phyloP scores from a whole-genome alignment of 2,888 invertebrate species.

The Calliopum simillimum region DNA sequence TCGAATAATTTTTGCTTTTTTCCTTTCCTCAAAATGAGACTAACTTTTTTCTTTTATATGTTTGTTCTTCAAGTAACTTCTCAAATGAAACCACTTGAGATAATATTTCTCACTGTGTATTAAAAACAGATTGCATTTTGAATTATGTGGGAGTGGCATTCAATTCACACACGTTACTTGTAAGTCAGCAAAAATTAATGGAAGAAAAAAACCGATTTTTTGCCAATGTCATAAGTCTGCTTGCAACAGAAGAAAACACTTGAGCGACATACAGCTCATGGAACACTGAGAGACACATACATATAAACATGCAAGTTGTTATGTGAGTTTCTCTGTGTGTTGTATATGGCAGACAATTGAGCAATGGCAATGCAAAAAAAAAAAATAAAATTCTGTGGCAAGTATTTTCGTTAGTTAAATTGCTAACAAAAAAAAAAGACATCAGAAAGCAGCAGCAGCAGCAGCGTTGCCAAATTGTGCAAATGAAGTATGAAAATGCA shows the following conservation, averaged over 20 bases:
- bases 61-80: too few species aligned
- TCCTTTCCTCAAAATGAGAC: too few species aligned
- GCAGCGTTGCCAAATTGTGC: too few species aligned
- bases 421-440: not conserved
- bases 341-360: not conserved
- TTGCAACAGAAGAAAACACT: constrained; percentile 8
- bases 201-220: not conserved
- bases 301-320: not conserved
- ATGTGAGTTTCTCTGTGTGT: constrained; percentile 2
- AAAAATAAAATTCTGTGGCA: not conserved
- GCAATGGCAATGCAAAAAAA: not conserved
- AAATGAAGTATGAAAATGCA: too few species aligned
- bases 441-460: not conserved
- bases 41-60: too few species aligned
- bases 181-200: too few species aligned
- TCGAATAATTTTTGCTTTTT: too few species aligned
- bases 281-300: not conserved
- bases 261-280: not conserved
- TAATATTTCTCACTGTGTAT: too few species aligned
- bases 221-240: constrained; percentile 19
- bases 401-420: constrained; percentile 1
- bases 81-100: too few species aligned
- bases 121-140: too few species aligned
- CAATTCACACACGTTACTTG: too few species aligned
- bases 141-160: too few species aligned